Conservation (phyloP, 92 coral and sea anemone species). For the Actinernus sp. region DNA sequence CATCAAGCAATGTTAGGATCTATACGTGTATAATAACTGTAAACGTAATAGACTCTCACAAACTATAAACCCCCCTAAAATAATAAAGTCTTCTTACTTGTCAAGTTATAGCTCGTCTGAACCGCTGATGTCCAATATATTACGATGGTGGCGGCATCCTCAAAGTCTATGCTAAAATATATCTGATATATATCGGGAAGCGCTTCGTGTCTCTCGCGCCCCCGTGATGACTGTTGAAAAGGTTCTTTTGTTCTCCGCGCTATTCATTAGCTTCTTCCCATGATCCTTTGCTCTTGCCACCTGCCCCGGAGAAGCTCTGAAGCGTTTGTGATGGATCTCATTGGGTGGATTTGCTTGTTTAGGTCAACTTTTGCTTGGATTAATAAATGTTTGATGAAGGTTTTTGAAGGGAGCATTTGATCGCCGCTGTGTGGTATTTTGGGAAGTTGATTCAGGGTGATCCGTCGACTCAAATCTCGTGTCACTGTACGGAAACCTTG, state of each 20-base stretch:
- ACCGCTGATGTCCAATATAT: neutral
- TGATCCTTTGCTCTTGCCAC: constrained; percentile 39
- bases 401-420: constrained; percentile 40
- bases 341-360: constrained; percentile 35
- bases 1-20: too few relatives aligned
- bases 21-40: too few relatives aligned
- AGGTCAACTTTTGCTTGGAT: constrained; percentile 21
- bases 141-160: constrained; percentile 3
- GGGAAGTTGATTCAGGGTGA: too few relatives aligned
- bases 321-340: constrained; percentile 4
- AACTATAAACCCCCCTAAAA: too few relatives aligned
- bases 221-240: constrained; percentile 24
- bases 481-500: too few relatives aligned
- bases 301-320: constrained; percentile 13
- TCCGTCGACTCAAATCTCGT: too few relatives aligned
- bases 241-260: constrained; percentile 33
- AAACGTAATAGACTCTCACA: too few relatives aligned
- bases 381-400: constrained; percentile 17
- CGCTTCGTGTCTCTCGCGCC: constrained; percentile 18
- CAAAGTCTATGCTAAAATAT: neutral
- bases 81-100: too few relatives aligned
- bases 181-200: neutral
- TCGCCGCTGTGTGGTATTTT: constrained; percentile 10
- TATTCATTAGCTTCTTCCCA: constrained; percentile 24
- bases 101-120: too few relatives aligned